Conservation (phyloP, 2,113 vertebrate genomes). For the Diadophis punctatus region DNA sequence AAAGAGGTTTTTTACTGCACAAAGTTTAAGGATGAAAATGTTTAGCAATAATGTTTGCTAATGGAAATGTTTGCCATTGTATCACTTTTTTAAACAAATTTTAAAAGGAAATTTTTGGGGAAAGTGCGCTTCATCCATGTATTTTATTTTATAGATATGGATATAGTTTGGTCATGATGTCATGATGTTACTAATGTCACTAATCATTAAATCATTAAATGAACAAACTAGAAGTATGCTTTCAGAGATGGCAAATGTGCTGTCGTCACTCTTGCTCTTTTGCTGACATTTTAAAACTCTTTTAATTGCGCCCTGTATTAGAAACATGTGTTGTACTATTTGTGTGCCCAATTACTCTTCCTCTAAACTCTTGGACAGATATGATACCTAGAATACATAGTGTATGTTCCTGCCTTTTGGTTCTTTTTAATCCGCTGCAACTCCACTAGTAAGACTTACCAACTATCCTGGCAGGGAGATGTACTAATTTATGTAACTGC, state of each 20-base stretch:
- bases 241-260: neutral
- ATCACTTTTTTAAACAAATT: neutral
- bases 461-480: neutral
- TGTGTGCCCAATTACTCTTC: neutral
- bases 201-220: neutral
- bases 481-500: neutral
- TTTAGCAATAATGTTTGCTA: slow-evolving; percentile 55
- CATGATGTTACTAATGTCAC: no score
- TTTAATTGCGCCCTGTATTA: neutral
- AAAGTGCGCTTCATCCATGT: neutral
- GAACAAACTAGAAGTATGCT: neutral
- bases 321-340: neutral
- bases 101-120: neutral
- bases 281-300: neutral
- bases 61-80: slow-evolving; percentile 8
- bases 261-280: neutral
- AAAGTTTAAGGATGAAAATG: slow-evolving; percentile 52
- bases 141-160: slow-evolving; percentile 1
- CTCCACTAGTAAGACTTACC: neutral
- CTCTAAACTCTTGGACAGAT: neutral
- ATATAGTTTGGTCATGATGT: slow-evolving; percentile 1
- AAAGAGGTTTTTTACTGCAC: slow-evolving; percentile 50
- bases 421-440: neutral
- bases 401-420: neutral
- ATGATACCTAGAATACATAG: neutral